Evolutionary conservation across 2,113 vertebrate species (phyloP).

Genomic region (Phylloscopus trochiloides): DNA sequence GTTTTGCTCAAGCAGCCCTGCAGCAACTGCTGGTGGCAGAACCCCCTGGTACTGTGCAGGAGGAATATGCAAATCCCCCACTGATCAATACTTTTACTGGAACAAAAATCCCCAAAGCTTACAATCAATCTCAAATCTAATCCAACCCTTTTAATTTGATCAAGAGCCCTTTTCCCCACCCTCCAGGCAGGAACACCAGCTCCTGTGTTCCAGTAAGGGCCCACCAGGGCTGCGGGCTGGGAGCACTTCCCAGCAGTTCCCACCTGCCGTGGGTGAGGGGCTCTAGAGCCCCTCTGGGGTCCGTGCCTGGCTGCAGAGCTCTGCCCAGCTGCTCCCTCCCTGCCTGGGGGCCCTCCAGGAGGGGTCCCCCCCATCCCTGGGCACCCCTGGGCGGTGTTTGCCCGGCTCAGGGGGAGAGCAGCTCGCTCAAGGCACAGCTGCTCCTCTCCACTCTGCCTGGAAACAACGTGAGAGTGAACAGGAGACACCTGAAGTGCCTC

Average conservation of each 20-base stretch:
- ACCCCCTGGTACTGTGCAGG: not conserved
- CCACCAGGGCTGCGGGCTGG: not conserved
- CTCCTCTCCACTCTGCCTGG: fast-evolving
- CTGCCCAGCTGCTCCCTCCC: not conserved
- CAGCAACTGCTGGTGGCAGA: not conserved
- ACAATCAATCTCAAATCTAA: slow-evolving; percentile 48
- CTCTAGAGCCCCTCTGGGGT: too few relatives aligned
- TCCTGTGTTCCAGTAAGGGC: slow-evolving; percentile 11
- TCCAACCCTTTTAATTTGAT: slow-evolving; percentile 42
- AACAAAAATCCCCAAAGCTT: slow-evolving; percentile 39
- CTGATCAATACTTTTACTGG: slow-evolving; percentile 57
- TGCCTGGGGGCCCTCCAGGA: not conserved
- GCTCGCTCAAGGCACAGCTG: not conserved
- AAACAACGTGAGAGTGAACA: fast-evolving
- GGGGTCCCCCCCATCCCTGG: not conserved
- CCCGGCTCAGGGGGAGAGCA: not conserved
- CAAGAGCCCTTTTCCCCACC: not conserved
- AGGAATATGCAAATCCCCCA: not conserved
- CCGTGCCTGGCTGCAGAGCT: not conserved
- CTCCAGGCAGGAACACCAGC: not conserved
- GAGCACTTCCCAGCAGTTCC: not conserved
- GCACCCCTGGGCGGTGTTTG: fast-evolving
- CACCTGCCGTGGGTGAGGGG: too few relatives aligned
- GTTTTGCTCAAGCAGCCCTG: not conserved
- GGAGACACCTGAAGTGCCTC: fast-evolving